Conservation (phyloP, 2,113 vertebrate genomes). For the Mastomys coucha region DNA sequence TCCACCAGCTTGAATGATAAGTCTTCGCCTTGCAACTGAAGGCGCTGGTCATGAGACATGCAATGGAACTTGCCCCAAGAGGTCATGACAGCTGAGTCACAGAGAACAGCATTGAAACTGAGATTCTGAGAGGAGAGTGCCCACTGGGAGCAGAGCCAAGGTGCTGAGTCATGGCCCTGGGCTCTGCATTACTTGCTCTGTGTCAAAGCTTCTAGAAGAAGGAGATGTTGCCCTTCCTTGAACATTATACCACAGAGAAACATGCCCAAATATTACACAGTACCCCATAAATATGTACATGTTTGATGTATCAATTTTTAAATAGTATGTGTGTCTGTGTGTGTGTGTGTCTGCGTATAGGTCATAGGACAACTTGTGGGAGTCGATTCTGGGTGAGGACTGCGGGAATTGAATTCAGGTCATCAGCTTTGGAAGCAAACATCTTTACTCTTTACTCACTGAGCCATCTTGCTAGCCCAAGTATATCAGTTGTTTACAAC, state of each 20-base stretch:
- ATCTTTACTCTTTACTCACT: not conserved
- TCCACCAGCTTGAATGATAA: slow-evolving; percentile 2
- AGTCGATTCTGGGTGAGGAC: not conserved
- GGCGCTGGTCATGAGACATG: not conserved
- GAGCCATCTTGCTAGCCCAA: not conserved
- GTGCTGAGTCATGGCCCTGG: not conserved
- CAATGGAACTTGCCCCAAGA: slow-evolving; percentile 12
- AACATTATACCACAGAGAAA: not conserved
- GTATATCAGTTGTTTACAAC: not conserved
- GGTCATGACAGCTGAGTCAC: slow-evolving; percentile 46
- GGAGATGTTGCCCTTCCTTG: too few relatives aligned
- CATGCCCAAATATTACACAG: not conserved
- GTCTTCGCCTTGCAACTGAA: not conserved
- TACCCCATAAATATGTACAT: too few relatives aligned
- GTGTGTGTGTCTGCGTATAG: too few relatives aligned
- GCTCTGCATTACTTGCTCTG: not conserved
- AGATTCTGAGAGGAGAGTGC: not conserved
- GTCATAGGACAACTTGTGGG: not conserved
- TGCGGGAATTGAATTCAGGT: not conserved
- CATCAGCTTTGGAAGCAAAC: not conserved
- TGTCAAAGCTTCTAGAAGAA: slow-evolving; percentile 31
- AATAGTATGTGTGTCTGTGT: not conserved
- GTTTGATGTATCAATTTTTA: not conserved
- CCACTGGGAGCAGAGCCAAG: not conserved
- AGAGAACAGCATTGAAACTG: not conserved